Base-by-base conservation (phyloP, 2,113 vertebrate genomes). In the Falco punctatus region DNA sequence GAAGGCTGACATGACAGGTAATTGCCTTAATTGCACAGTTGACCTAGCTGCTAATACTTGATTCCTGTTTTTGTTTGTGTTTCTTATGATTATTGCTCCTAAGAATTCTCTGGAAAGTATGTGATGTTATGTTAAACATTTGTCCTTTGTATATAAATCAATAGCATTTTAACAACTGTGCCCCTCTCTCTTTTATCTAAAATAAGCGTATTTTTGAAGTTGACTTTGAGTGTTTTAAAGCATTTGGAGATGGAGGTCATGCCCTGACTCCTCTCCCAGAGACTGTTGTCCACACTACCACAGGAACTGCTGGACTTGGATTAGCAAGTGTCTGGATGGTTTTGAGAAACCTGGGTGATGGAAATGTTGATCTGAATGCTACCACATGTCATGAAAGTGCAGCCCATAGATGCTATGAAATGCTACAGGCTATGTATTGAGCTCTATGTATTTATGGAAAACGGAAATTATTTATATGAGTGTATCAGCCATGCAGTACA, bases 1-100 rank as follows among this genome's bases (percentile, higher is more conserved):
- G 98, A 99, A 99, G 98, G 99, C 99, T 98, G 99, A 99, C 97
- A 99, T 99, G 99, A 99, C 99, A 98, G 99, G 99, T 99, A 98
- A 95, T 93, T 92, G 33, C 49, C 58, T 95, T 90, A 96, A 79
- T 91, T 93, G 40, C 55, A 54, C 27, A 40, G 22, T 26, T 79
- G 35, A 49, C 66, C 14, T 62, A 64, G 11, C 89, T 91, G 83
- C 33, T 96, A 64, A 42, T 57, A 44, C 44, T 94, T 78, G 8
- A 24, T 55, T 86, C 30, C n/a, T 91, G 9, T 6, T n/a, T 86
- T 65, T 69, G 13, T 77, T 88, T 8, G 49, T 70, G 54, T 65
- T 74, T 8, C 51, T 58, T 66, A 38, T 67, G 26, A 22, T 90
- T 80, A 12, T 51, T 1, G 3, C 83, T 96, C 27, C 5, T 40